Base-by-base conservation (phyloP, 92 coral and sea anemone species). In the Meandrina meandrites region DNA sequence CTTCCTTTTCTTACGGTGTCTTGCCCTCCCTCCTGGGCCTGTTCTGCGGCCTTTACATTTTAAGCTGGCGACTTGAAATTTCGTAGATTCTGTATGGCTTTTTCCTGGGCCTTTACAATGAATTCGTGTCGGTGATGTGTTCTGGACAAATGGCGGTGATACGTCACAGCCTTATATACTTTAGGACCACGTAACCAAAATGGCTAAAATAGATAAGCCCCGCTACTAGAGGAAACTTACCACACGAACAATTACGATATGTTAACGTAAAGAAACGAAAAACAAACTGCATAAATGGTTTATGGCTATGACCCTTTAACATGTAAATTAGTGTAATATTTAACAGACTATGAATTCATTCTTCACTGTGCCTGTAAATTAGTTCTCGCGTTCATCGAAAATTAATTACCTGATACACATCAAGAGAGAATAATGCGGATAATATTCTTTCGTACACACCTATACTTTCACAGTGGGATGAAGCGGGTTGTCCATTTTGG, bases 401-500 rank as follows among this genome's bases (percentile, higher is more conserved):
- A 40, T 40, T 40, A 40, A 40, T 40, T 2, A 40, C 2, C 45
- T 40, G 3, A 40, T 6, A 40, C 45, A 40, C 45, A 40, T 6
- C 45, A 40, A 40, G 45, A 40, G 2, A 40, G 45, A 40, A 40
- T 40, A 40, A 28, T 9, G 18, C 1, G 18, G 30, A 34, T 34
- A 12, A 4, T 24, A 72, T 8, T 22, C 5, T 77, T 6, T 4
- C 9, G 53, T 60, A 79, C 83, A 21, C 32, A 58, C 83, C 83
- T 36, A 79, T 60, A 35, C 19, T 19, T 22, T 72, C 81, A 10
- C 90, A 88, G 40, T 35, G 58, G 21, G 87, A 57, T 21, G 75
- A 42, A 48, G 87, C 90, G 8, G 81, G 81, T 54, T 21, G 31
- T 1, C 90, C 81, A 9, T 60, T 51, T 30, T 42, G 81, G 48